These are phyloP conservation scores for Tetrapedia diversipes DNA, from an alignment of 2,888 invertebrate species.

Conservation along the genomic window DNA sequence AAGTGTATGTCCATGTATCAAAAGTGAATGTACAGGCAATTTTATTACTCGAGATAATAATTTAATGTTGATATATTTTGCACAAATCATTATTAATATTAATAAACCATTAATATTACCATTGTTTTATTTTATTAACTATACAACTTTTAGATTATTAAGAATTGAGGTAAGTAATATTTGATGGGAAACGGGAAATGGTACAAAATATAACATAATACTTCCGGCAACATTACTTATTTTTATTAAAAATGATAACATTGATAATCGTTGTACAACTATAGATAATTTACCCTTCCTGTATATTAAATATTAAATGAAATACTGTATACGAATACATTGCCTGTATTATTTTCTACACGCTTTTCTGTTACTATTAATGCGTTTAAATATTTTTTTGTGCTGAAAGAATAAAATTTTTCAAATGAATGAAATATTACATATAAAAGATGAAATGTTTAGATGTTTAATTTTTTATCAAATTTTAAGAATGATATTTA, in stretches of 20 bases:
- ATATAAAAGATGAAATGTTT: background rate
- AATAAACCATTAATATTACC: conserved; percentile 70
- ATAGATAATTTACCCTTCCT: conserved; percentile 71
- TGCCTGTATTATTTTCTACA: conserved; percentile 58
- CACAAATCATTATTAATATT: conserved; percentile 76
- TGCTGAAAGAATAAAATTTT: background rate
- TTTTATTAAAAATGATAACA: conserved; percentile 73
- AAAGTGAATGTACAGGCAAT: conserved; percentile 74
- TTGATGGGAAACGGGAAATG: background rate
- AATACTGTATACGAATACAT: conserved; percentile 80
- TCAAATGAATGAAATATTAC: background rate
- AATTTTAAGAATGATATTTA: background rate
- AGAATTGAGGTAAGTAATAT: conserved; percentile 26
- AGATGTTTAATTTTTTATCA: background rate
- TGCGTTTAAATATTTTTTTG: conserved; percentile 1
- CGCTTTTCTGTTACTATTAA: conserved; percentile 18
- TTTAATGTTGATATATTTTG: conserved; percentile 79
- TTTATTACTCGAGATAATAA: conserved; percentile 75
- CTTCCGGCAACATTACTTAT: conserved; percentile 63
- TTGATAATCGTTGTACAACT: conserved; percentile 66
- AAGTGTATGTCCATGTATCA: conserved; percentile 64
- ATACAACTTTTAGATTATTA: conserved; percentile 18
- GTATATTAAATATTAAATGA: conserved; percentile 74
- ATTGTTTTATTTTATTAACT: conserved; percentile 28
- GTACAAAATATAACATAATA: background rate